These are phyloP conservation scores for Caenorhabditis inopinata DNA, from an alignment of 1,140 invertebrate genomes.

Conservation along the genomic window DNA sequence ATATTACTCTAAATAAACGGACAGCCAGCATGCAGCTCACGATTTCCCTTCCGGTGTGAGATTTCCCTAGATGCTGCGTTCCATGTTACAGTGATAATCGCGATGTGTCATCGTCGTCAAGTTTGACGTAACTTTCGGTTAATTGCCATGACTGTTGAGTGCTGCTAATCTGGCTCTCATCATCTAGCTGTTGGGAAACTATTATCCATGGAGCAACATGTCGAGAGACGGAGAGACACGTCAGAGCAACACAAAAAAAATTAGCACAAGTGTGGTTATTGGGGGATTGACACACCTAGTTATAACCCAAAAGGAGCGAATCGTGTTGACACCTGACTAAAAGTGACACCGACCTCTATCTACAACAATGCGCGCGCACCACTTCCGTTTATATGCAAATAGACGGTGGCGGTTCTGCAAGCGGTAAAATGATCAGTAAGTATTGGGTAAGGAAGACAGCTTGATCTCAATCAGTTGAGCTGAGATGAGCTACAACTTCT, in stretches of 20 bases:
- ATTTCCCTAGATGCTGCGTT: too few relatives aligned
- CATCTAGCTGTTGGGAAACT: neutral
- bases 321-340: conserved; percentile 27
- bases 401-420: neutral
- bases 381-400: conserved; percentile 15
- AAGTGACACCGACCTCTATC: conserved; percentile 19
- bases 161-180: neutral
- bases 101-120: neutral
- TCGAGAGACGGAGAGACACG: too few relatives aligned
- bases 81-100: too few relatives aligned
- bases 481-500: too few relatives aligned
- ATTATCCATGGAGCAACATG: neutral
- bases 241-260: too few relatives aligned
- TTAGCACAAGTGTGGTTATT: neutral
- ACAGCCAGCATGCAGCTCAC: neutral
- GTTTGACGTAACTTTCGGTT: neutral
- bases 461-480: too few relatives aligned
- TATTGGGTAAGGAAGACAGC: neutral
- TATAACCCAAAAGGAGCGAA: conserved; percentile 20
- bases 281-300: conserved; percentile 15
- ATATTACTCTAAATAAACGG: conserved; percentile 9
- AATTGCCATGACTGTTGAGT: neutral
- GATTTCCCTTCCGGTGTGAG: too few relatives aligned
- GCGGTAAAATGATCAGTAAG: conserved; percentile 17
- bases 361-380: neutral